Evolutionary conservation across 2,888 invertebrate species (phyloP).

Genomic region (Augochlorella aurata): DNA sequence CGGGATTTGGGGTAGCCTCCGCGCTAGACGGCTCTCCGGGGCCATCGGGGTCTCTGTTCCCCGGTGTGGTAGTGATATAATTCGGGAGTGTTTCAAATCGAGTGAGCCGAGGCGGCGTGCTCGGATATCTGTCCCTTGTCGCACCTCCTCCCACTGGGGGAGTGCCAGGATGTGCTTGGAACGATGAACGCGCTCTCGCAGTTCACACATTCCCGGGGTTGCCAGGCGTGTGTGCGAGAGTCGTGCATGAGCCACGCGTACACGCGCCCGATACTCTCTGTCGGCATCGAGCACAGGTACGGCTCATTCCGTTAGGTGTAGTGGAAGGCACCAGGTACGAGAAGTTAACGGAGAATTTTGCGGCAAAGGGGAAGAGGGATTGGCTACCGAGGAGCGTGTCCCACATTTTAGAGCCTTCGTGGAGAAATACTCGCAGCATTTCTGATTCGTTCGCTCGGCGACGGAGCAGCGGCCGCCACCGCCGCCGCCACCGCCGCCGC

Average conservation of each 20-base stretch:
- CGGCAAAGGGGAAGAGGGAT: conserved; percentile 65
- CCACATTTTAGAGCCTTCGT: conserved; percentile 78
- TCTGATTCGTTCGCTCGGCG: conserved; percentile 59
- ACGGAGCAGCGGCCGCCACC: conserved; percentile 17
- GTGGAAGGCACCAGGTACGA: conserved; percentile 70
- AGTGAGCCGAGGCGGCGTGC: conserved; percentile 57
- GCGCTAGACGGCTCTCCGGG: neutral
- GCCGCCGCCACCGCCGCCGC: neutral
- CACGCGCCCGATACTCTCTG: conserved; percentile 48
- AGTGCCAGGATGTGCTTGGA: conserved; percentile 82
- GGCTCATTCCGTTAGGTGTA: conserved; percentile 73
- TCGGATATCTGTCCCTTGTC: conserved; percentile 77
- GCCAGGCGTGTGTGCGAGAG: conserved; percentile 34
- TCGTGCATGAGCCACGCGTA: conserved; percentile 52
- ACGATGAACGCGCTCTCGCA: conserved; percentile 77
- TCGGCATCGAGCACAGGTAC: conserved; percentile 66
- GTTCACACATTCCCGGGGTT: conserved; percentile 67
- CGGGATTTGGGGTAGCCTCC: conserved; percentile 50
- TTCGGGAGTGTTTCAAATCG: conserved; percentile 63
- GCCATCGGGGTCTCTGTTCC: conserved; percentile 34
- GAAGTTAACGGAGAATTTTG: conserved; percentile 76
- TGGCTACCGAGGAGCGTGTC: conserved; percentile 73
- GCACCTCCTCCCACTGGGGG: conserved; percentile 78
- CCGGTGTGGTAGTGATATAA: conserved; percentile 64
- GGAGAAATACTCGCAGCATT: conserved; percentile 66